Conservation (phyloP, 37 sponge, comb jelly and placozoan species). For the Spongia lamella region DNA sequence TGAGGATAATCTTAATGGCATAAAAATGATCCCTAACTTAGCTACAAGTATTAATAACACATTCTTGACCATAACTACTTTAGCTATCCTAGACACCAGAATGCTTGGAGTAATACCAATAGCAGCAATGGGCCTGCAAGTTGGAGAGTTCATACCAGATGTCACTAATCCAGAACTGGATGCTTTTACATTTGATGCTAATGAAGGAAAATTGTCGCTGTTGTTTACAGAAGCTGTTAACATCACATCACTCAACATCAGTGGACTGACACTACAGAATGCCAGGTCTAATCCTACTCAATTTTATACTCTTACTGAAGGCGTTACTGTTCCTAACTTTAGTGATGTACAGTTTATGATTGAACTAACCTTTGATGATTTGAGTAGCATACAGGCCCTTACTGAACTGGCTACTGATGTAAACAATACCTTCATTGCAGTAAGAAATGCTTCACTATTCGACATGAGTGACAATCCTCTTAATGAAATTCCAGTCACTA, state of each 20-base stretch:
- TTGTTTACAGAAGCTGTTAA: conserved; percentile 83
- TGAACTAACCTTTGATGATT: conserved; percentile 59
- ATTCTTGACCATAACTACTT: conserved; percentile 51
- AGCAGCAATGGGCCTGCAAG: conserved; percentile 20
- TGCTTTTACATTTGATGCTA: conserved; percentile 54
- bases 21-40: conserved; percentile 66
- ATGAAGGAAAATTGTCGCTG: conserved; percentile 45
- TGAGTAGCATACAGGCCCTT: conserved; percentile 55
- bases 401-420: conserved; percentile 40
- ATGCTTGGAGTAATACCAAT: conserved; percentile 25
- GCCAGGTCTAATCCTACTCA: conserved; percentile 32
- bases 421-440: conserved; percentile 45
- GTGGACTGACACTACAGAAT: conserved; percentile 67
- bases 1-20: conserved; percentile 58
- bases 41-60: conserved; percentile 74
- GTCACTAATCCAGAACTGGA: conserved; percentile 51
- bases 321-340: conserved; percentile 47
- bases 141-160: conserved; percentile 55
- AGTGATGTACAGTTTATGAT: conserved; percentile 63
- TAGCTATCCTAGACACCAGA: conserved; percentile 59
- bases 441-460: conserved; percentile 46
- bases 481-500: conserved; percentile 21
- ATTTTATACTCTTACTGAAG: conserved; percentile 73
- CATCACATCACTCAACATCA: conserved; percentile 65
- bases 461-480: conserved; percentile 68